A percentile compares a stretch with the other conserved stretches of the same genome.
phyloP scores from a whole-genome alignment of 2,888 invertebrate species.

The Amphipyra tragopoginis region DNA sequence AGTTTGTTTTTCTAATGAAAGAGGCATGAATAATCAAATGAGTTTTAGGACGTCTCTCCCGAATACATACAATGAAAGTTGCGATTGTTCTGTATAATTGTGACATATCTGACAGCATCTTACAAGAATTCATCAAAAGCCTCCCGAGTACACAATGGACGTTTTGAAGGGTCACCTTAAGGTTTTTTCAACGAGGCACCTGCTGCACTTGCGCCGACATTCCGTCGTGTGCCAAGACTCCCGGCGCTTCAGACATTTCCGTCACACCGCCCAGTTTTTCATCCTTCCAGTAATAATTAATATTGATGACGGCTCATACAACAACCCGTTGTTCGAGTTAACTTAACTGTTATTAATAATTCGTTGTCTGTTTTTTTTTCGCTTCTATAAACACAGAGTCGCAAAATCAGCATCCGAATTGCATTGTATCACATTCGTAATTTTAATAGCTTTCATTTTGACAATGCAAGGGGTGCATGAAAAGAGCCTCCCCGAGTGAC shows the following conservation, averaged over 20 bases:
- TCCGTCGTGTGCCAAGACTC: conserved; percentile 74
- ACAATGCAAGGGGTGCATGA: too few species aligned
- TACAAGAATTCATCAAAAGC: not conserved
- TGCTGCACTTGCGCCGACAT: conserved; percentile 64
- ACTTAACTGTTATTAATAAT: conserved; percentile 43
- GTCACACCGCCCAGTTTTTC: conserved; percentile 60
- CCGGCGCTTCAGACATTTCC: conserved; percentile 70
- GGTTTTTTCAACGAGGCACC: conserved; percentile 46
- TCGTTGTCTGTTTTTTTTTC: conserved; percentile 1
- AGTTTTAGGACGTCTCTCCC: not conserved
- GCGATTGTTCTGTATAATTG: not conserved
- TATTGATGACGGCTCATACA: conserved; percentile 68
- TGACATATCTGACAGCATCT: not conserved
- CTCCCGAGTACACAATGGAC: conserved; percentile 10
- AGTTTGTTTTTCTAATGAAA: not conserved
- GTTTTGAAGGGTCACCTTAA: conserved; percentile 44
- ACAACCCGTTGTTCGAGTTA: conserved; percentile 38
- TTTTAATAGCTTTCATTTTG: too few species aligned
- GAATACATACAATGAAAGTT: not conserved
- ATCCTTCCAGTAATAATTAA: conserved; percentile 69
- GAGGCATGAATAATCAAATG: not conserved
- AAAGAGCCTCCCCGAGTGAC: too few species aligned
- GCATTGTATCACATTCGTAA: too few species aligned
- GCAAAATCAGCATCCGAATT: too few species aligned
- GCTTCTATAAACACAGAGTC: not conserved